Conservation (phyloP, 2,888 invertebrate species). For the Stegana nigrithorax region DNA sequence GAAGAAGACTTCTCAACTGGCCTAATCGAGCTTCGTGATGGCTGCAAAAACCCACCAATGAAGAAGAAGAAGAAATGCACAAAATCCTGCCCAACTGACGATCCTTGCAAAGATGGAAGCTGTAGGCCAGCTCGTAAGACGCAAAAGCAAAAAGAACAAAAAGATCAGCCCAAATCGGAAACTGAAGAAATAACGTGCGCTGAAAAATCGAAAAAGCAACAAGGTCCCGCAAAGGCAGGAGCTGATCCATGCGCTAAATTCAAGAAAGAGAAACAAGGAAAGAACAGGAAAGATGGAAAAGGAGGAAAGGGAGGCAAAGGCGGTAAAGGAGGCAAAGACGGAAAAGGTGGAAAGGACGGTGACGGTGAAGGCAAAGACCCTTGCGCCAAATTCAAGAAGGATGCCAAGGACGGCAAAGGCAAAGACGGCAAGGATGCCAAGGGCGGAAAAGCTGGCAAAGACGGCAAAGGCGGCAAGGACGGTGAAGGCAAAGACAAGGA, state of each 20-base stretch:
- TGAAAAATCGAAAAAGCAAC: no score
- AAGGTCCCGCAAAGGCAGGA: constrained; percentile 31
- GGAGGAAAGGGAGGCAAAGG: constrained; percentile 10
- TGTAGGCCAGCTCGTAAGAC: constrained; percentile 33
- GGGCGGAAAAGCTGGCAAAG: no score
- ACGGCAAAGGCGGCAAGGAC: constrained; percentile 8
- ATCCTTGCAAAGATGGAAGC: constrained; percentile 41
- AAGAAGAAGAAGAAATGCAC: constrained; percentile 48
- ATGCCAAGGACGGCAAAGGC: constrained; percentile 17
- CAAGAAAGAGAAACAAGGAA: constrained; percentile 21
- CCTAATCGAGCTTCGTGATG: constrained; percentile 30
- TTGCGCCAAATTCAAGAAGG: constrained; percentile 5
- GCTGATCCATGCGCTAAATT: constrained; percentile 29
- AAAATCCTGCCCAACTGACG: constrained; percentile 42
- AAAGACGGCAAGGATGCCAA: constrained; percentile 23
- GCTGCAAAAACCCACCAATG: constrained; percentile 44
- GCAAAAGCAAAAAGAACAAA: background rate
- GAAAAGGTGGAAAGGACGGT: background rate
- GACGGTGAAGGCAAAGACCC: constrained; percentile 19
- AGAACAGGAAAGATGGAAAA: background rate
- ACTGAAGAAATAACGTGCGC: constrained; percentile 22
- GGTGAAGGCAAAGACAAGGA: constrained; percentile 4
- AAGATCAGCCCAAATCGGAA: background rate
- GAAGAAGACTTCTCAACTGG: background rate
- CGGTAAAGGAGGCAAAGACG: constrained; percentile 1